Percentiles rank a stretch among this genome's conserved stretches.
Conservation (phyloP, 2,888 invertebrate species). For the Epinotia brunnichana region DNA sequence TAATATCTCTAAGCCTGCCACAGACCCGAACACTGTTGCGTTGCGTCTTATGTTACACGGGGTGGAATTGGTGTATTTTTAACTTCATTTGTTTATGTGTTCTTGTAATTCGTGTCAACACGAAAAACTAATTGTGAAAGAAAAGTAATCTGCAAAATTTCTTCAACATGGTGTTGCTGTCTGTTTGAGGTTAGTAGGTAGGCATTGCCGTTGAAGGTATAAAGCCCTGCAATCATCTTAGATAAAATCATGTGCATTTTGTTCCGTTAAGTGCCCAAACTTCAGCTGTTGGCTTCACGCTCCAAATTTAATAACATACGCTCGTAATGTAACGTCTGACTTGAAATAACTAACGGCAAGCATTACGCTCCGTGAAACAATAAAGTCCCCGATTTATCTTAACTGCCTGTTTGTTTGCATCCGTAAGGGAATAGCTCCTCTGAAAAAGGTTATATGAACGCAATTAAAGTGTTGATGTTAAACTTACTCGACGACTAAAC, state of each 20-base stretch:
- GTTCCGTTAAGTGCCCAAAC: background rate
- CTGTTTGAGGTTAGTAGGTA: no score
- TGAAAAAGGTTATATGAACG: conserved; percentile 29
- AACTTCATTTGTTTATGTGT: background rate
- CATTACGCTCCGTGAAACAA: conserved; percentile 29
- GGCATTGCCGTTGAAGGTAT: no score
- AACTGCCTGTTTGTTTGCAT: conserved; percentile 38
- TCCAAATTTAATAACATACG: background rate
- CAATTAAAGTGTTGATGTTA: conserved; percentile 26
- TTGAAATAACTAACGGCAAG: conserved; percentile 26
- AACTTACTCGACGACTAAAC: conserved; percentile 28
- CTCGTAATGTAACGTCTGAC: conserved; percentile 3
- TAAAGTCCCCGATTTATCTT: conserved; percentile 40
- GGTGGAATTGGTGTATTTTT: background rate
- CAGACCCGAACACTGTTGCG: background rate
- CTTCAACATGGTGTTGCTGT: no score
- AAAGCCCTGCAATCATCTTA: background rate
- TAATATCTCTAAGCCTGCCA: conserved; percentile 58
- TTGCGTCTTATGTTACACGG: background rate
- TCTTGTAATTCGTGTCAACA: background rate
- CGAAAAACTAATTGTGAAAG: no score
- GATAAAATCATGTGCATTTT: background rate
- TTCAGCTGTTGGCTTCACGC: background rate
- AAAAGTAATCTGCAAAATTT: no score
- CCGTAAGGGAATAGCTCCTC: conserved; percentile 37